A percentile compares a stretch with the other conserved stretches of the same genome.
phyloP scores from a whole-genome alignment of 2,113 vertebrate species.

The Corythornis vintsioides region DNA sequence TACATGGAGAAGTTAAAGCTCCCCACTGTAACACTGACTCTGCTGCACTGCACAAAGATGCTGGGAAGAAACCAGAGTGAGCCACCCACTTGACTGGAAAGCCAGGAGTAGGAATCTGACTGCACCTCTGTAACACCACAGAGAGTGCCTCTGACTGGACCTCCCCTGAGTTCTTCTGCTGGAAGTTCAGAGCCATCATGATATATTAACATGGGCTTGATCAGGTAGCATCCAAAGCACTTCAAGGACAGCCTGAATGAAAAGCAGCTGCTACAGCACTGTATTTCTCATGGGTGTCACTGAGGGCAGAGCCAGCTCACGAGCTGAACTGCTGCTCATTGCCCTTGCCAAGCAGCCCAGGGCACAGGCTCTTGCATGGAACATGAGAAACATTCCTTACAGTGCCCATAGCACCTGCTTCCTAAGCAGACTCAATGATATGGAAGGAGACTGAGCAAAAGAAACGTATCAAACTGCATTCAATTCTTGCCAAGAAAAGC shows the following conservation, averaged over 20 bases:
- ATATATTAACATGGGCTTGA: not conserved
- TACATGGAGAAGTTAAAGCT: conserved; percentile 32
- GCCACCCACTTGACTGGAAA: not conserved
- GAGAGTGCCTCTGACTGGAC: not conserved
- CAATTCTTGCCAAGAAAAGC: not conserved
- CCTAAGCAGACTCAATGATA: not conserved
- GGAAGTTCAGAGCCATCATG: not conserved
- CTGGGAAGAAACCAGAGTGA: not conserved
- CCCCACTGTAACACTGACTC: not conserved
- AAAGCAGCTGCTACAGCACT: not conserved
- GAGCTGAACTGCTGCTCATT: not conserved
- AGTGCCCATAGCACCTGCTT: not conserved
- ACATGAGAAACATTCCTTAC: not conserved
- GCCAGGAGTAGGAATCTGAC: not conserved
- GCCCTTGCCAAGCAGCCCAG: not conserved
- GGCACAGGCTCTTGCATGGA: not conserved
- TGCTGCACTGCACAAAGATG: not conserved
- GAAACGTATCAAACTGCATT: not conserved
- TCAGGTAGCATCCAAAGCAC: not conserved
- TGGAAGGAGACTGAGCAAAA: not conserved
- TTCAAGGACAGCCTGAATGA: not conserved
- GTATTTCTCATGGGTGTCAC: not conserved
- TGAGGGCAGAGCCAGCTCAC: not conserved
- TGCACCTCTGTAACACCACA: not conserved
- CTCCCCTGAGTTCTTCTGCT: not conserved